Evolutionary conservation across 2,113 vertebrate genomes (phyloP), one percentile per base, ranked within the genome.

Genomic region (Jaculus jaculus): DNA sequence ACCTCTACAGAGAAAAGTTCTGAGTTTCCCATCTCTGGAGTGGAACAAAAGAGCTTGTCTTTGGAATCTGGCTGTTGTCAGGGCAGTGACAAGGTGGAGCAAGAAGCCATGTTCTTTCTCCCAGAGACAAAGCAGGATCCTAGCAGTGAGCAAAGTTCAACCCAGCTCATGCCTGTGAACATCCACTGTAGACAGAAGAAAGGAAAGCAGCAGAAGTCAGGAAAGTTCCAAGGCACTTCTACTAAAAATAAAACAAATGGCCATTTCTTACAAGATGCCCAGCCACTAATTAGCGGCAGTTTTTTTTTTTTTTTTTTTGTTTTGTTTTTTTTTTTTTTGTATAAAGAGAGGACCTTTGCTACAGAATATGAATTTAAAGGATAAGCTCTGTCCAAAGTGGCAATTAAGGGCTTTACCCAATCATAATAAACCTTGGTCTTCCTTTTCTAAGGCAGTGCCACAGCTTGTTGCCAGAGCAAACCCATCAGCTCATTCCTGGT

Each of bases 381-480:
- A 71, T 92, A 78, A 92, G 85, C 75, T 89, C 72, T 39, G 39
- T 94, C 95, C 87, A 79, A 96, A 97, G 97, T 96, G 95, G 97
- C 85, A 97, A 95, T 97, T 96, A 97, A 90, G 83, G 84, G 90
- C 75, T 96, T 94, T 92, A 34, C 92, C 72, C 90, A 96, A 97
- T 95, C 94, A 96, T 96, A 97, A 96, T 94, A 97, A 97, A 95
- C 95, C 92, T 85, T 83, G 69, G 74, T 96, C 97, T 94, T 95
- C 83, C 85, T 95, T 96, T 90, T 79, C 92, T 34, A 71, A 95
- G 96, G 42, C 39, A 79, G 92, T 68, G 65, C 95, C 0, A 13
- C 66, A 83, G 95, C 94, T 89, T 66, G 71, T 30, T 96, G 97
- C 97, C 97, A 97, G 97, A 97, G 95, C 94, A 96, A 97, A 97